A percentile compares a stretch with the other conserved stretches of the same genome.
phyloP scores from a whole-genome alignment of 2,797 vertebrate species.

The Protosalanx chinensis region DNA sequence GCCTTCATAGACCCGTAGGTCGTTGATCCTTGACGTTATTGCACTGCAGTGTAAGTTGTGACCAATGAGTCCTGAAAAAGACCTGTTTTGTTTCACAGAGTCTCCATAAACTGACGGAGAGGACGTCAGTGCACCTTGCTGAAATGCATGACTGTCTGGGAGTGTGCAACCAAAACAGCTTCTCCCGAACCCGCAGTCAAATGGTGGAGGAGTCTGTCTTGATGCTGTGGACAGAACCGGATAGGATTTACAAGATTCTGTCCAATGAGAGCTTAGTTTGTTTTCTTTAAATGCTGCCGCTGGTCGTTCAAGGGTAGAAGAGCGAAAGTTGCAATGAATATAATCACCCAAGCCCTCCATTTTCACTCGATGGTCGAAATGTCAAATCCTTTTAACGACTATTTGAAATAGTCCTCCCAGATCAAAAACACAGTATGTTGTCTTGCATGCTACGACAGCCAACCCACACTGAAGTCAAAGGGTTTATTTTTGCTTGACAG shows the following conservation, averaged over 20 bases:
- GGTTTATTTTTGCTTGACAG: conserved; percentile 39
- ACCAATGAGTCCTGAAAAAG: conserved; percentile 75
- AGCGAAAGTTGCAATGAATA: conserved; percentile 53
- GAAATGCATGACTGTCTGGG: conserved; percentile 76
- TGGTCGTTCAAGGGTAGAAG: conserved; percentile 54
- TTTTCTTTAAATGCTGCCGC: conserved; percentile 54
- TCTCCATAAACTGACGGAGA: conserved; percentile 74
- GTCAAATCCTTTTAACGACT: conserved; percentile 15
- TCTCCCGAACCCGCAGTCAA: conserved; percentile 81
- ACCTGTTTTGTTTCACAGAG: conserved; percentile 79
- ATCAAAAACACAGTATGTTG: conserved; percentile 16
- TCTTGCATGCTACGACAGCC: conserved; percentile 24
- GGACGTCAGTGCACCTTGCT: conserved; percentile 75
- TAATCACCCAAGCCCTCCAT: conserved; percentile 73
- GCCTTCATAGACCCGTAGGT: conserved; percentile 79
- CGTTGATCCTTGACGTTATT: conserved; percentile 72
- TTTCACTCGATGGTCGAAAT: conserved; percentile 41
- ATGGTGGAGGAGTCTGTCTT: conserved; percentile 67
- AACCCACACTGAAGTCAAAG: conserved; percentile 39
- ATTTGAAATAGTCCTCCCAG: conserved; percentile 22
- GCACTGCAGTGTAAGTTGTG: conserved; percentile 73
- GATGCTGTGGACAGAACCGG: conserved; percentile 44
- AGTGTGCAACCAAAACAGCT: conserved; percentile 82
- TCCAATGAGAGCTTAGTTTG: conserved; percentile 38
- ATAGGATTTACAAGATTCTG: conserved; percentile 36